phyloP scores from a whole-genome alignment of 2,888 invertebrate species.

The Thera britannica region DNA sequence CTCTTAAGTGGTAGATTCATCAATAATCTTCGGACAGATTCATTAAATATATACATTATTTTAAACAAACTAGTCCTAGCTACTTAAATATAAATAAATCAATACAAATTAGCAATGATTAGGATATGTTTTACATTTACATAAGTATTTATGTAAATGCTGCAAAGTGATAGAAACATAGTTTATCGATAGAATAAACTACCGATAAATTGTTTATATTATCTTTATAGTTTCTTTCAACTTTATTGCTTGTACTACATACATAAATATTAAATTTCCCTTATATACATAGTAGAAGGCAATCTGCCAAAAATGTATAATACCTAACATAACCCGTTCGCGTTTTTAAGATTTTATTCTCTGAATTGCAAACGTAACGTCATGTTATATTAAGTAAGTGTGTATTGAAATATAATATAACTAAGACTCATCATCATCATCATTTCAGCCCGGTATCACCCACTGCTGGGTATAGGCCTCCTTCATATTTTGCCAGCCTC shows the following conservation, averaged over 20 bases:
- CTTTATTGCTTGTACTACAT: constrained; percentile 16
- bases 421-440: too few species aligned
- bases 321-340: not conserved
- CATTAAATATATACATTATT: not conserved
- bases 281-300: constrained; percentile 13
- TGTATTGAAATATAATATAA: too few species aligned
- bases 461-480: too few species aligned
- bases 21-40: too few species aligned
- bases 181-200: not conserved
- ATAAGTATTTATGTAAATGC: not conserved
- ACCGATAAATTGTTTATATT: not conserved
- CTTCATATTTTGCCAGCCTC: too few species aligned
- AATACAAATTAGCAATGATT: constrained; percentile 7
- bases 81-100: constrained; percentile 1
- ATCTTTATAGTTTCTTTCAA: not conserved
- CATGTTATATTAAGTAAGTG: too few species aligned
- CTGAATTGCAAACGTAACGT: too few species aligned
- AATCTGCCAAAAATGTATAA: constrained; percentile 20
- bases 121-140: not conserved
- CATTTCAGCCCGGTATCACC: too few species aligned
- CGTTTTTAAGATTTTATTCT: not conserved
- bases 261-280: constrained; percentile 23
- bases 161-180: not conserved
- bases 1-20: too few species aligned
- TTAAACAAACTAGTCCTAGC: constrained; percentile 2